Percentiles rank a stretch among this genome's conserved stretches.
phyloP scores from a whole-genome alignment of 2,888 invertebrate species.

The Morpho achilles region DNA sequence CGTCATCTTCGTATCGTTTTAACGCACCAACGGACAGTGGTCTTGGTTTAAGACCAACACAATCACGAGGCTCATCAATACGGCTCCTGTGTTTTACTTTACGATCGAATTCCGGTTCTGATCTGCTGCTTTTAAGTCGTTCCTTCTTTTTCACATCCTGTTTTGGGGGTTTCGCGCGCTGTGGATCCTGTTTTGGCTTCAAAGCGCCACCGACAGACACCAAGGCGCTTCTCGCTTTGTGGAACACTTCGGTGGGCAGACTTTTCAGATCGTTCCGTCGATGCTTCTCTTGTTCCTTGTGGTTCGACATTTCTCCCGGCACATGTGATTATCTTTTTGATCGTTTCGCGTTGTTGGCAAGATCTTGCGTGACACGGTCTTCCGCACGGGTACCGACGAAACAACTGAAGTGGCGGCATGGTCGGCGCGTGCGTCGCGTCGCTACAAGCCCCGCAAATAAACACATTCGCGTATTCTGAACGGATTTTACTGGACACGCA shows the following conservation, averaged over 20 bases:
- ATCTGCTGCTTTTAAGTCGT: slow-evolving; percentile 55
- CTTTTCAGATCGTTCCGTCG: slow-evolving; percentile 67
- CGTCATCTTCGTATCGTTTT: slow-evolving; percentile 54
- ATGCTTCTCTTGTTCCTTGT: slow-evolving; percentile 59
- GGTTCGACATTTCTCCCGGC: slow-evolving; percentile 53
- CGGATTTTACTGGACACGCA: slow-evolving; percentile 4
- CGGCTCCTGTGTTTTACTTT: slow-evolving; percentile 58
- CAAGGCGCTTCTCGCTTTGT: slow-evolving; percentile 68
- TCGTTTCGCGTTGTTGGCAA: slow-evolving; percentile 23
- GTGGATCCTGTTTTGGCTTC: slow-evolving; percentile 59
- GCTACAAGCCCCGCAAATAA: slow-evolving; percentile 68
- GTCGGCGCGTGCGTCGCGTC: slow-evolving; percentile 61
- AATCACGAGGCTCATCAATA: slow-evolving; percentile 48
- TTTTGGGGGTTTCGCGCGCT: slow-evolving; percentile 49
- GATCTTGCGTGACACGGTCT: slow-evolving; percentile 42
- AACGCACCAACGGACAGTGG: slow-evolving; percentile 63
- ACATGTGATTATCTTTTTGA: slow-evolving; percentile 35
- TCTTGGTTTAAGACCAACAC: slow-evolving; percentile 43
- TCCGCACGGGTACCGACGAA: slow-evolving; percentile 47
- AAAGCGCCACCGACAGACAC: slow-evolving; percentile 67
- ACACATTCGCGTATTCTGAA: slow-evolving; percentile 43
- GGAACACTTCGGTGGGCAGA: slow-evolving; percentile 64
- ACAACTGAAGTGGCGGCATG: slow-evolving; percentile 63
- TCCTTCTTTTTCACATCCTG: slow-evolving; percentile 71
- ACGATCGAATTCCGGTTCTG: slow-evolving; percentile 63